Evolutionary conservation across 1,140 invertebrate species (phyloP).

Genomic region (Vanessa atalanta): DNA sequence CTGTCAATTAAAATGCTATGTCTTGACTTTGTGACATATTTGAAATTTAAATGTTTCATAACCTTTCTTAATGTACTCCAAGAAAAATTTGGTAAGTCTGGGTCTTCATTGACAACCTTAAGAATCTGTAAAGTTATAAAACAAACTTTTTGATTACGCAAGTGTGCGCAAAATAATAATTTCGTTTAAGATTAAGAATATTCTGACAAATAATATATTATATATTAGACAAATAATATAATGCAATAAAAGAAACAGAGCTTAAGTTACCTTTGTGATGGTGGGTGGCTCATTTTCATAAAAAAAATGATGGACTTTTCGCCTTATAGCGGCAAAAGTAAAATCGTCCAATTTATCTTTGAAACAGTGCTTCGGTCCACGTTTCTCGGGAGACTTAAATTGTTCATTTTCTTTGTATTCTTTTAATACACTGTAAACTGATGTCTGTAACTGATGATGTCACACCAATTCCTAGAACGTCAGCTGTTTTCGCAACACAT

Average conservation of each 20-base stretch:
- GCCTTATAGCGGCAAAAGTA: constrained; percentile 15
- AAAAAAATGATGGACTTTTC: constrained; percentile 17
- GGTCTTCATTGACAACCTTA: constrained; percentile 5
- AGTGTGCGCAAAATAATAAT: background rate
- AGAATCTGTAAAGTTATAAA: constrained; percentile 4
- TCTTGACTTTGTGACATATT: constrained; percentile 8
- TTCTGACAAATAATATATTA: too few species aligned
- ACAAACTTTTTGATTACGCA: background rate
- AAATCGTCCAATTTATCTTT: constrained; percentile 18
- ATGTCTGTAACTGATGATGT: background rate
- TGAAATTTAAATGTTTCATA: constrained; percentile 7
- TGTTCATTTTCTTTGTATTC: too few species aligned
- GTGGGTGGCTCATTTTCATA: constrained; percentile 13
- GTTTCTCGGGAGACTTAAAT: constrained; percentile 7
- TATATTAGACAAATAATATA: constrained; percentile 2
- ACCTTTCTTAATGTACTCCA: constrained; percentile 6
- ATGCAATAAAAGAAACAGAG: constrained; percentile 2
- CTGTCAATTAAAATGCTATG: constrained; percentile 2
- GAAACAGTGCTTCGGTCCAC: constrained; percentile 7
- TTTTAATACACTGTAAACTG: too few species aligned
- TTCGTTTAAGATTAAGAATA: constrained; percentile 3
- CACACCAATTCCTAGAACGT: background rate
- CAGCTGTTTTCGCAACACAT: background rate
- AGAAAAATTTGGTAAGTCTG: constrained; percentile 3
- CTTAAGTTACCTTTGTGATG: constrained; percentile 6